These are phyloP conservation scores for Danio aesculapii DNA, from an alignment of 2,797 vertebrate genomes.

Conservation along the genomic window DNA sequence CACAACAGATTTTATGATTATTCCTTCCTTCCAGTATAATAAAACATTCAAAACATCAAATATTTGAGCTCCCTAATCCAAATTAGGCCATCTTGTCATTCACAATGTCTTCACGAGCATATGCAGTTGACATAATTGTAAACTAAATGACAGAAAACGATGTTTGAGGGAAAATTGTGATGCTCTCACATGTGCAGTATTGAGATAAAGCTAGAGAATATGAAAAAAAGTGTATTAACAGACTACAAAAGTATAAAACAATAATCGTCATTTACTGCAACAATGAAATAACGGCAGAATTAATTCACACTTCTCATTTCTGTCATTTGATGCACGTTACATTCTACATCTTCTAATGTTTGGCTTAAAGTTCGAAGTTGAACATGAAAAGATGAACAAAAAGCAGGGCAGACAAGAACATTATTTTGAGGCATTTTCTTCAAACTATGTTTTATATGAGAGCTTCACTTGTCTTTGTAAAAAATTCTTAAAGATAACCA, in stretches of 20 bases:
- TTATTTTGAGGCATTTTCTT: conserved; percentile 24
- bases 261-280: background rate
- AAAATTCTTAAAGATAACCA: background rate
- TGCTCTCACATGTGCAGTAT: background rate
- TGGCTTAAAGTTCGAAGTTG: background rate
- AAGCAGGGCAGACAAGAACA: background rate
- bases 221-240: background rate
- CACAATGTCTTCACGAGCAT: background rate
- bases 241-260: background rate
- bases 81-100: background rate
- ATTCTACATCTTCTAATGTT: background rate
- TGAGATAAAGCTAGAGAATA: background rate
- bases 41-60: background rate
- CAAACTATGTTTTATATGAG: background rate
- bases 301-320: background rate
- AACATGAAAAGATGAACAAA: background rate
- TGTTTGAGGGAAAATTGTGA: background rate
- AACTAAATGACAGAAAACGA: background rate
- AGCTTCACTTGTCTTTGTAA: background rate
- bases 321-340: background rate
- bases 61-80: background rate
- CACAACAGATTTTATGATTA: background rate
- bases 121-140: background rate
- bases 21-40: background rate
- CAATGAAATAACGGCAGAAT: background rate